Percentiles rank a stretch among this genome's conserved stretches.
Conservation (phyloP, 2,113 vertebrate genomes). For the Scopus umbretta region DNA sequence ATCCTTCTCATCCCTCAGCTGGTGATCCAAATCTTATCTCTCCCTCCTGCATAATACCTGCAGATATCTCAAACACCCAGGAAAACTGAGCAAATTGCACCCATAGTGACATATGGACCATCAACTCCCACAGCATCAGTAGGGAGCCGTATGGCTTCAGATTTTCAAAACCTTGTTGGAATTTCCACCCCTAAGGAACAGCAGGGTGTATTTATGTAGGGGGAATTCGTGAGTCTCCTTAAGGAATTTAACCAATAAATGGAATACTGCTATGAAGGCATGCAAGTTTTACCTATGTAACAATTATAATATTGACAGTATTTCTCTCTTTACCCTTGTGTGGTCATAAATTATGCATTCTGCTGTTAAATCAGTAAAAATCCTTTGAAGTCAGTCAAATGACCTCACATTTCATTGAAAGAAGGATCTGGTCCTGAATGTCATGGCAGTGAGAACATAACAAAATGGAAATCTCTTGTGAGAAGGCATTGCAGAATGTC, state of each 20-base stretch:
- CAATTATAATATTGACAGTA: neutral
- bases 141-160: neutral
- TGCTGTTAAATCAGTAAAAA: conserved; percentile 6
- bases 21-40: neutral
- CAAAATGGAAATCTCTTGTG: neutral
- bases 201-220: neutral
- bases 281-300: neutral
- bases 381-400: neutral
- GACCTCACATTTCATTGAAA: neutral
- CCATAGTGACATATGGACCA: neutral
- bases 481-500: neutral
- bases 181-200: neutral
- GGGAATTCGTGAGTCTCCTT: conserved; percentile 2
- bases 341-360: conserved; percentile 10
- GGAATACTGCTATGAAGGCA: neutral
- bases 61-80: neutral
- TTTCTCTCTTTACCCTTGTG: neutral
- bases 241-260: conserved; percentile 1
- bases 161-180: neutral
- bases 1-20: neutral
- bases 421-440: neutral
- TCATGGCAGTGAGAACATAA: neutral
- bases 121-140: neutral
- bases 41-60: neutral
- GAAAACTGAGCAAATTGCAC: neutral